Base-by-base conservation (phyloP, 2,888 invertebrate genomes). In the Criorhina ranunculi region DNA sequence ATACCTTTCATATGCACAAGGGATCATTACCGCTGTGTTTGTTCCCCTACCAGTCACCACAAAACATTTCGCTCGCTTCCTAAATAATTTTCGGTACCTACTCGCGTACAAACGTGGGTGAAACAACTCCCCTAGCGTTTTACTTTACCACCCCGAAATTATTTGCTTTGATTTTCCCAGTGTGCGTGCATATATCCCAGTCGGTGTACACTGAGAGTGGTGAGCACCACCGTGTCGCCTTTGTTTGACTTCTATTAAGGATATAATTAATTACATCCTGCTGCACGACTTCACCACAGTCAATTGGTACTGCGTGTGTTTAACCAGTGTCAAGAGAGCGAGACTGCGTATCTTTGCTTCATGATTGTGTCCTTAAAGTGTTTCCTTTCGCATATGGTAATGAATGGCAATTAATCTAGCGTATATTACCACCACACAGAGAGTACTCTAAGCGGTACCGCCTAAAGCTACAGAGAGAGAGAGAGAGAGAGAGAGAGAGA, bases 251-350 rank as follows among this genome's bases (percentile, higher is more conserved):
- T 49, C 37, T 49, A 37, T 51, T 40, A 59, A 66, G 59, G 57
- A 76, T 59, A 55, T 82, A 78, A 82, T 82, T 82, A 72, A 72
- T 78, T 82, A 78, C 60, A 72, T 67, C 72, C 33, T 42, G 60
- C 60, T 67, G 72, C 72, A 78, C 59, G 78, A 64, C 70, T 70
- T 51, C 44, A 53, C 66, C 42, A 40, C 40, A 57, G 66, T 60
- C 67, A 62, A 49, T n/a, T 46, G 57, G 33, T 11, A 51, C 37
- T 37, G 15, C 42, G 67, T 69, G 42, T 77, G 70, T 77, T 60
- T 67, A 67, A 73, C 60, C 11, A 72, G 33, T 40, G 40, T 51
- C 40, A 72, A 72, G 60, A 51, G 53, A 7, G 7, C n/a, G 40
- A n/a, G 7, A 40, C 8, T 40, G 31, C 31, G 9, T 35, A 37